Percentiles rank a stretch among this genome's conserved stretches.
These are phyloP conservation scores for Eupithecia subfuscata DNA, from an alignment of 2,888 invertebrate species.

Conservation along the genomic window DNA sequence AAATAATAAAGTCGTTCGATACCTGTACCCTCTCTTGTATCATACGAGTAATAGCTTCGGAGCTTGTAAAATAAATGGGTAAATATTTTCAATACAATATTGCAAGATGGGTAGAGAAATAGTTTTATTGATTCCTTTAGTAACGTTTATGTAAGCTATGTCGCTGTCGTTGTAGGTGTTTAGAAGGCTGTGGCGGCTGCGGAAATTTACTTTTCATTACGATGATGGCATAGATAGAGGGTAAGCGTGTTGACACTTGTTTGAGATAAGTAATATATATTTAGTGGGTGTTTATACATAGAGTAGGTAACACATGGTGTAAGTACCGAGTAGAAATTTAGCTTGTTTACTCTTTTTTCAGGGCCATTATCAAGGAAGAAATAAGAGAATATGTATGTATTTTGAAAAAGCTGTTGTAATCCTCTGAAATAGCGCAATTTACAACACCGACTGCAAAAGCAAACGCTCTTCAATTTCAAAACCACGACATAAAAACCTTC, in stretches of 20 bases:
- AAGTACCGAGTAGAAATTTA: not conserved
- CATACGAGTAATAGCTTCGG: slow-evolving; percentile 29
- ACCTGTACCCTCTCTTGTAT: slow-evolving; percentile 25
- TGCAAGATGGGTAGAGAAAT: slow-evolving; percentile 60
- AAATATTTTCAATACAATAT: slow-evolving; percentile 69
- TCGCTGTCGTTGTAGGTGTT: slow-evolving; percentile 1
- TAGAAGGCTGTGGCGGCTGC: slow-evolving; percentile 3
- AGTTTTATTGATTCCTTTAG: slow-evolving; percentile 71
- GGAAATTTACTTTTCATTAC: slow-evolving; percentile 33
- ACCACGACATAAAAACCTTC: not conserved
- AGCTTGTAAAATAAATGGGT: slow-evolving; percentile 56
- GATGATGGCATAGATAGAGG: slow-evolving; percentile 8
- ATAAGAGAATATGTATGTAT: not conserved
- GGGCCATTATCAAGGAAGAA: not conserved
- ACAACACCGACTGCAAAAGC: not conserved
- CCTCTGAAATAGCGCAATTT: not conserved
- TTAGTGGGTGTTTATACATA: not conserved
- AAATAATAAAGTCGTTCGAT: slow-evolving; percentile 27
- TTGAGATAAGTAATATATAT: slow-evolving; percentile 11
- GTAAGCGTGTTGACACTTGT: slow-evolving; percentile 19
- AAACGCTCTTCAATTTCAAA: not conserved
- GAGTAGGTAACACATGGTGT: not conserved
- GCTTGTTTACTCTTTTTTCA: not conserved
- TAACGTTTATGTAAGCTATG: slow-evolving; percentile 14
- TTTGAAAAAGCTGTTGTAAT: not conserved